These are phyloP conservation scores for Epinephelus coioides DNA, from an alignment of 2,797 vertebrate species.

Conservation along the genomic window DNA sequence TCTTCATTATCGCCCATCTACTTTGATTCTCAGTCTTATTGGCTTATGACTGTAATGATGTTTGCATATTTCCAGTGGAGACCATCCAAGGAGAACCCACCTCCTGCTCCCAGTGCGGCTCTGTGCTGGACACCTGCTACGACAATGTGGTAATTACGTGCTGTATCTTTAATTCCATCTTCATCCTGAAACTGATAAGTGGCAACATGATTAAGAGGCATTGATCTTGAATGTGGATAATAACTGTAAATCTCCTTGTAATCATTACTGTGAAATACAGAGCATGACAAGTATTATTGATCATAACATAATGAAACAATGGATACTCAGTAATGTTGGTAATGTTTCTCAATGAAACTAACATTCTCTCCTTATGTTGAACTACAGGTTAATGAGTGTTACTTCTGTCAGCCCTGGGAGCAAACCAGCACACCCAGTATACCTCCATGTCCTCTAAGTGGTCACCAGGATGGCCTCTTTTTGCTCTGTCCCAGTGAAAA, in stretches of 20 bases:
- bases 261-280: conserved; percentile 3
- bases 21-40: conserved; percentile 13
- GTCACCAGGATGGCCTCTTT: conserved; percentile 65
- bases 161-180: conserved; percentile 9
- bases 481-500: conserved; percentile 53
- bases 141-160: conserved; percentile 70
- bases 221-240: conserved; percentile 14
- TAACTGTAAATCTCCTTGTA: conserved; percentile 13
- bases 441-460: background rate
- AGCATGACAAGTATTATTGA: conserved; percentile 25
- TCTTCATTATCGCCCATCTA: conserved; percentile 3
- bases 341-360: background rate
- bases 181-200: conserved; percentile 3
- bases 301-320: conserved; percentile 21
- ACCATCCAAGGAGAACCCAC: conserved; percentile 59
- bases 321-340: background rate
- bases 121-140: conserved; percentile 72
- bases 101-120: conserved; percentile 77
- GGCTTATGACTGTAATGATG: conserved; percentile 1
- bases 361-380: conserved; percentile 8
- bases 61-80: conserved; percentile 67
- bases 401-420: conserved; percentile 73
- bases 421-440: background rate
- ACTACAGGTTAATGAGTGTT: conserved; percentile 73
- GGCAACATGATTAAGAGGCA: background rate